A percentile compares a stretch with the other conserved stretches of the same genome.
Conservation (phyloP, 2,888 invertebrate genomes). For the Schrankia costaestrigalis region DNA sequence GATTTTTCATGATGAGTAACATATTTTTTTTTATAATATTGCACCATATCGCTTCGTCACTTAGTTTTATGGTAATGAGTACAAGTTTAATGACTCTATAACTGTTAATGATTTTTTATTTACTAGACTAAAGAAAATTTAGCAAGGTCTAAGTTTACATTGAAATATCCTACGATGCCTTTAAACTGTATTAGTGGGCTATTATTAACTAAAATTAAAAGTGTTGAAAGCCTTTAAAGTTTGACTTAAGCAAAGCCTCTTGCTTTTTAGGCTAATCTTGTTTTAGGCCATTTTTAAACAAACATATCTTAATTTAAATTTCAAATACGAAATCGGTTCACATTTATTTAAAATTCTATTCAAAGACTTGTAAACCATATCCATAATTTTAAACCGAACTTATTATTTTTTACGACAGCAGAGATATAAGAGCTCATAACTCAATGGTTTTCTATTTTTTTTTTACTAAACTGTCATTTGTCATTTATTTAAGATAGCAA, state of each 20-base stretch:
- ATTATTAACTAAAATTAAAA: too few species aligned
- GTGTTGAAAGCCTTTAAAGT: too few species aligned
- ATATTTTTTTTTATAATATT: slow-evolving; percentile 41
- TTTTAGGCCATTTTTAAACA: too few species aligned
- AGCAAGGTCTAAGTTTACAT: too few species aligned
- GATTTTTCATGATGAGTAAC: slow-evolving; percentile 55
- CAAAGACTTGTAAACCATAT: slow-evolving; percentile 15
- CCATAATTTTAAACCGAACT: slow-evolving; percentile 15
- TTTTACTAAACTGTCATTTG: slow-evolving; percentile 45
- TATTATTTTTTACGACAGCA: slow-evolving; percentile 22
- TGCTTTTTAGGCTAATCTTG: too few species aligned
- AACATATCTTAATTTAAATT: not conserved
- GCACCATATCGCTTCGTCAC: slow-evolving; percentile 37
- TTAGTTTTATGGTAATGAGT: slow-evolving; percentile 30
- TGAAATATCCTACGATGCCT: too few species aligned
- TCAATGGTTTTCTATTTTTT: slow-evolving; percentile 30
- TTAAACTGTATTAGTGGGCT: too few species aligned
- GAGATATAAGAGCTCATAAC: slow-evolving; percentile 21
- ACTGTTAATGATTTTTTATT: slow-evolving; percentile 23
- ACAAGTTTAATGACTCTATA: slow-evolving; percentile 39
- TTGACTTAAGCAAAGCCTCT: too few species aligned
- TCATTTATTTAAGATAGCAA: slow-evolving; percentile 42
- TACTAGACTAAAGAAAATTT: too few species aligned
- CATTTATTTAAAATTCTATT: slow-evolving; percentile 11
- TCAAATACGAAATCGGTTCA: slow-evolving; percentile 14